Base-by-base conservation (phyloP, 1,140 invertebrate genomes). In the Radopholus similis region DNA sequence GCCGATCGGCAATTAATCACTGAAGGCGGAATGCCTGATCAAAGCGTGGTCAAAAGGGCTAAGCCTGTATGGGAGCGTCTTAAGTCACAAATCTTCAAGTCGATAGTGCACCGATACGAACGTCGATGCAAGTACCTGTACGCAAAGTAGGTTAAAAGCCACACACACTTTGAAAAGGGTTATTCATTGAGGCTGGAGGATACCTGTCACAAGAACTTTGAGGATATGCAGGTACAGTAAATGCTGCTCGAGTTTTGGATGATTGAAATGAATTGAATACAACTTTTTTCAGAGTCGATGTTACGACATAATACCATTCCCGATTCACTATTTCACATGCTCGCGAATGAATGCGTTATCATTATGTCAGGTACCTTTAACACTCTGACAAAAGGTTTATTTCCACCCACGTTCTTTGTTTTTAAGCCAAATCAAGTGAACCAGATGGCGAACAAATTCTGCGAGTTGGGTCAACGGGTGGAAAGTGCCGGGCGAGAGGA, bases 61-160 rank as follows among this genome's bases (percentile, higher is more conserved):
- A 21, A 51, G 59, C 59, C 59, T 5, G 59, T 42, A 21, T 26
- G 42, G 18, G n/a, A 62, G 30, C 59, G 71, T 21, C 28, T 59
- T 8, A 56, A 65, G n/a, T 60, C 55, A 18, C 37, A 49, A 15
- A 6, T 62, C 28, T 32, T 30, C 42, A 35, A 28, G 18, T 18
- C 59, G 8, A 49, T 62, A 42, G 64, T 23, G 13, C n/a, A 38
- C 15, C 21, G 71, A 47, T 40, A 73, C 32, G 57, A 68, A 8
- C 38, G 67, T 38, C 59, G 71, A 6, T 72, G 70, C 57, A 44
- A 66, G 32, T 56, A 68, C 42, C 54, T 60, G 23, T 66, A 32
- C 55, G 71, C 71, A 35, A 51, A 18, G n/a, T 32, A 69, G n/a
- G 42, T 75, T n/a, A n/a, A n/a, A n/a, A n/a, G n/a, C n/a, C n/a